These are phyloP conservation scores for Narcine bancroftii DNA, from an alignment of 2,113 vertebrate genomes.

Conservation along the genomic window DNA sequence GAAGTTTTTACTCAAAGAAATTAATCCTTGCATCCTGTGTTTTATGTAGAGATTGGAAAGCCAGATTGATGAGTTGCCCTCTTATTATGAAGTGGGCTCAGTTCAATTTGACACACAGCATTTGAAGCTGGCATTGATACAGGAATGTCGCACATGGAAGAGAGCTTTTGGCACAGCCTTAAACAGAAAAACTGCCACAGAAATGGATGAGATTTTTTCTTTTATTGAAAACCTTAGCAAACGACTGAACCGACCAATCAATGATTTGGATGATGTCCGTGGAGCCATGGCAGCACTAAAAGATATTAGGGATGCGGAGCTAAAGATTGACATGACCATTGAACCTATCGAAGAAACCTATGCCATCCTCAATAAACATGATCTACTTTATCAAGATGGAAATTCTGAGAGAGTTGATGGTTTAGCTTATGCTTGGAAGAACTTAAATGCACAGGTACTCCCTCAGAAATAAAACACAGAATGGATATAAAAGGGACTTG, in stretches of 20 bases:
- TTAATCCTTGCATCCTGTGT: conserved; percentile 29
- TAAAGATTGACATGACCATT: conserved; percentile 57
- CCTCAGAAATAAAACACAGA: not conserved
- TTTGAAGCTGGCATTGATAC: conserved; percentile 61
- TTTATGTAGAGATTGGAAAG: conserved; percentile 59
- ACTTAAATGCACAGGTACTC: conserved; percentile 60
- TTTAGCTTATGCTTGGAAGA: conserved; percentile 67
- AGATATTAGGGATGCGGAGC: conserved; percentile 63
- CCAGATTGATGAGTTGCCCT: conserved; percentile 61
- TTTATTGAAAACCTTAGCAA: conserved; percentile 61
- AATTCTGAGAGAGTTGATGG: conserved; percentile 66
- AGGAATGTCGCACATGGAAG: conserved; percentile 64
- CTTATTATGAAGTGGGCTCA: conserved; percentile 47
- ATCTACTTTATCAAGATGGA: conserved; percentile 58
- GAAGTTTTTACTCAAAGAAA: not conserved
- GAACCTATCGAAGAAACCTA: conserved; percentile 70
- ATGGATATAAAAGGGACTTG: not conserved
- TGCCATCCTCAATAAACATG: conserved; percentile 60
- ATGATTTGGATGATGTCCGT: conserved; percentile 64
- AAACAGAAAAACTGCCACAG: conserved; percentile 52
- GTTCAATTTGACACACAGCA: conserved; percentile 55
- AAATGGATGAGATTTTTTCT: conserved; percentile 57
- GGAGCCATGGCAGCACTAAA: conserved; percentile 60
- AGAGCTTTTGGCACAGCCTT: conserved; percentile 60
- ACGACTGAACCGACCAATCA: conserved; percentile 59